Conservation (phyloP, 2,888 invertebrate species). For the Trissonchulus sp. region DNA sequence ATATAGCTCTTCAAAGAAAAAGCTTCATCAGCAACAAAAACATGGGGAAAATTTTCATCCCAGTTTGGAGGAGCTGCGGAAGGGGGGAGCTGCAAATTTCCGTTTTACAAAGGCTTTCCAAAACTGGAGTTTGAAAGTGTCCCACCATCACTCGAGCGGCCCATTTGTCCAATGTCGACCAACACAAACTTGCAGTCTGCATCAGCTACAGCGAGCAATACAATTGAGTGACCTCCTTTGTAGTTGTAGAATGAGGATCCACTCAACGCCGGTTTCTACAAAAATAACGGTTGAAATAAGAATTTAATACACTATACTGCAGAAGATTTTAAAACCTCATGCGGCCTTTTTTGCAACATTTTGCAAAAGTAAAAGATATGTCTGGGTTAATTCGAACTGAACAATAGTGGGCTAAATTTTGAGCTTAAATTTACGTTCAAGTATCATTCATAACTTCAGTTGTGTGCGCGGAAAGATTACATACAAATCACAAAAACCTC, state of each 20-base stretch:
- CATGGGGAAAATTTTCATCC: constrained; percentile 5
- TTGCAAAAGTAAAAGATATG: no score
- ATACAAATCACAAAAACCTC: no score
- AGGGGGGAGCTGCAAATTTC: neutral
- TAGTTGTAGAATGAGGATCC: constrained; percentile 23
- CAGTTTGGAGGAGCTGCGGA: neutral
- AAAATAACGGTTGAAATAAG: neutral
- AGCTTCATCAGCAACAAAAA: constrained; percentile 33
- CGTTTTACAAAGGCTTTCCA: neutral
- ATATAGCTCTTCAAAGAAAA: constrained; percentile 26
- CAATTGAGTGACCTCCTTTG: neutral
- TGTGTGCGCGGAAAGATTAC: no score
- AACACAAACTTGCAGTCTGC: constrained; percentile 21
- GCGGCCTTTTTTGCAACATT: no score
- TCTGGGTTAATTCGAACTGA: no score
- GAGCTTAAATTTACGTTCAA: no score
- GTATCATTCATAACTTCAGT: no score
- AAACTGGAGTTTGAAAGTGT: neutral
- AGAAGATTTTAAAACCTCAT: no score
- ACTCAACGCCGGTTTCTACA: neutral
- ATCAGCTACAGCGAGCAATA: constrained; percentile 24
- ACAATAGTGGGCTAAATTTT: no score
- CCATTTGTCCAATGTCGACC: constrained; percentile 21
- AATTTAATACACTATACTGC: no score
- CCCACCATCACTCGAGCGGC: constrained; percentile 8